These are phyloP conservation scores for Anorthoa munda DNA, from an alignment of 2,888 invertebrate species.

Conservation along the genomic window DNA sequence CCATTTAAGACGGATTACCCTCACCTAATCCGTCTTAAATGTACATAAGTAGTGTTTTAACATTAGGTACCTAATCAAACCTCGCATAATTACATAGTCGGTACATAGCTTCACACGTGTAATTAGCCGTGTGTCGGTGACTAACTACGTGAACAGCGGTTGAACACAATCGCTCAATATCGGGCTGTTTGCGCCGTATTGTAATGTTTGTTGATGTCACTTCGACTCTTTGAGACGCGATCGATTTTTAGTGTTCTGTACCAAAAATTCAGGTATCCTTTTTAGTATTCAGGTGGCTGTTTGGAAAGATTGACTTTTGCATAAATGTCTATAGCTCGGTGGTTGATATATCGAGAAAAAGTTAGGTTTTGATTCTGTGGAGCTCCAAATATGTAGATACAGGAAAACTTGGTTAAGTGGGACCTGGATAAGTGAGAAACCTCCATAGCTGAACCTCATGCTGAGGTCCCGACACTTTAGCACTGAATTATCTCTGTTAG, in stretches of 20 bases:
- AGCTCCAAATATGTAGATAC: background rate
- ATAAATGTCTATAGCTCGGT: background rate
- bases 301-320: constrained; percentile 1
- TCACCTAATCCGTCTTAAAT: constrained; percentile 42
- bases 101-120: constrained; percentile 33
- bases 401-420: too few species aligned
- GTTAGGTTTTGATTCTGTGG: background rate
- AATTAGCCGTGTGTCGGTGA: constrained; percentile 28
- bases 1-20: constrained; percentile 52
- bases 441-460: too few species aligned
- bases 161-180: constrained; percentile 20
- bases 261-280: constrained; percentile 2
- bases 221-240: constrained; percentile 7
- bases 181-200: constrained; percentile 5
- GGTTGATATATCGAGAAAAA: background rate
- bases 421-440: too few species aligned
- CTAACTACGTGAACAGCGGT: constrained; percentile 34
- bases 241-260: constrained; percentile 20
- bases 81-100: constrained; percentile 54
- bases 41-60: constrained; percentile 36
- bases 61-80: constrained; percentile 63
- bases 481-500: too few species aligned
- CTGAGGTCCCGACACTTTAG: too few species aligned
- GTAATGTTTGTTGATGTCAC: constrained; percentile 14
- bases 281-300: constrained; percentile 5